A percentile compares a stretch with the other conserved stretches of the same genome.
phyloP scores from a whole-genome alignment of 2,113 vertebrate species.

The Pteropus alecto region DNA sequence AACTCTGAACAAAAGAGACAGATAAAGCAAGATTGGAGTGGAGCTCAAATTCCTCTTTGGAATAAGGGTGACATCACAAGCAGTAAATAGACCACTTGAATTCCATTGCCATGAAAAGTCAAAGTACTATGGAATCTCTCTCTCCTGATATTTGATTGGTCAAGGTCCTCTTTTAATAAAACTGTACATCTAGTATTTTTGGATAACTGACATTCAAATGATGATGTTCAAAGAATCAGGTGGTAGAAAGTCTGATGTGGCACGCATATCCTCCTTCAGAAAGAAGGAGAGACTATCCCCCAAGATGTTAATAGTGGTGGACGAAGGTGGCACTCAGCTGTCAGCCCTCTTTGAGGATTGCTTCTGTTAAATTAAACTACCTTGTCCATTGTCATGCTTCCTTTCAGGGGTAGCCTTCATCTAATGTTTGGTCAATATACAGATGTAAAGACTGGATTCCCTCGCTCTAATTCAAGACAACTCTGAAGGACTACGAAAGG shows the following conservation, averaged over 20 bases:
- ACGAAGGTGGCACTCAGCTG: not conserved
- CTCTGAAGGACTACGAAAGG: not conserved
- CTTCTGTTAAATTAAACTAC: not conserved
- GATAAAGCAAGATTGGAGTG: not conserved
- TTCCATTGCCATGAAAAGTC: not conserved
- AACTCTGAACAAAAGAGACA: not conserved
- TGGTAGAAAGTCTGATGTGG: not conserved
- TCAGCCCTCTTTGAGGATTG: not conserved
- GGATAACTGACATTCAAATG: not conserved
- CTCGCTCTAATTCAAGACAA: not conserved
- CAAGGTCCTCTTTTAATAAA: not conserved
- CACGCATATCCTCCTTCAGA: not conserved
- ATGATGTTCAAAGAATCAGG: not conserved
- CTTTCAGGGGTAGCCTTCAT: not conserved
- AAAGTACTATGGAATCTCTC: not conserved
- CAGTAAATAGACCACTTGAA: constrained; percentile 4
- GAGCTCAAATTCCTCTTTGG: not conserved
- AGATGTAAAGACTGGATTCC: not conserved
- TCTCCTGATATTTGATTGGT: not conserved
- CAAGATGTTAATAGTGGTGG: not conserved
- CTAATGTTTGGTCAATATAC: not conserved
- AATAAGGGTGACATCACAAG: not conserved
- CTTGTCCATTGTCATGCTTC: not conserved
- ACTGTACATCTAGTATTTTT: not conserved
- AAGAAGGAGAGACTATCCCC: not conserved